Percentiles rank a stretch among this genome's conserved stretches.
Conservation (phyloP, 2,113 vertebrate genomes). For the Salminus brasiliensis region DNA sequence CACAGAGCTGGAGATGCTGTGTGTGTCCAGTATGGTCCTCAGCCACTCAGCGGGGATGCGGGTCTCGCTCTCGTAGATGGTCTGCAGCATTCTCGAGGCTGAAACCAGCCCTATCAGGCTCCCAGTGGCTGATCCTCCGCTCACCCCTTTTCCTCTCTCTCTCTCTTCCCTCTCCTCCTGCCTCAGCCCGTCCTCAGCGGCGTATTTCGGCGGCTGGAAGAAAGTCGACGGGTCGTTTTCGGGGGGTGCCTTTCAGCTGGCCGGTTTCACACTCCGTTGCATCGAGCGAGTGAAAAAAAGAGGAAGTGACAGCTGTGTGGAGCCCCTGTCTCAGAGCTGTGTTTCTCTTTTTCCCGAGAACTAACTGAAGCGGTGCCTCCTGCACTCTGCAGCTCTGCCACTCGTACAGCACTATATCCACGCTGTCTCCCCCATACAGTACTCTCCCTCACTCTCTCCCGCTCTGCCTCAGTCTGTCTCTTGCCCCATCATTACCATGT, state of each 20-base stretch:
- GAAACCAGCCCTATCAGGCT: constrained; percentile 6
- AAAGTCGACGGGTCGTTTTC: neutral
- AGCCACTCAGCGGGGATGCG: constrained; percentile 57
- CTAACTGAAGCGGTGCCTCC: neutral
- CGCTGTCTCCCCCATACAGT: constrained; percentile 10
- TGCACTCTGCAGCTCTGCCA: neutral
- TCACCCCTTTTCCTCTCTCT: neutral
- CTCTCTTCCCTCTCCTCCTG: neutral
- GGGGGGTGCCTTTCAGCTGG: neutral
- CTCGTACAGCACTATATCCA: neutral
- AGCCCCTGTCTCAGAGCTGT: neutral
- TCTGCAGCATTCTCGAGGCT: constrained; percentile 52
- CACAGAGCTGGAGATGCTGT: constrained; percentile 33
- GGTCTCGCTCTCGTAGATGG: constrained; percentile 55
- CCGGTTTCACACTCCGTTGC: neutral
- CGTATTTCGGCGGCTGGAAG: neutral
- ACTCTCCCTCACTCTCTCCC: constrained; percentile 12
- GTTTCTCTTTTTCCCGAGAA: neutral
- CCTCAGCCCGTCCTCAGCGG: neutral
- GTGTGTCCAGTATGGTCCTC: constrained; percentile 51
- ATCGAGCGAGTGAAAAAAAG: neutral
- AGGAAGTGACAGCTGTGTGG: constrained; percentile 8
- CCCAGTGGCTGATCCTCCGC: no score
- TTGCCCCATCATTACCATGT: constrained; percentile 41
- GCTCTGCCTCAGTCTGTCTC: constrained; percentile 18